Evolutionary conservation across 2,888 invertebrate species (phyloP).

Genomic region (Stomorhina lunata): DNA sequence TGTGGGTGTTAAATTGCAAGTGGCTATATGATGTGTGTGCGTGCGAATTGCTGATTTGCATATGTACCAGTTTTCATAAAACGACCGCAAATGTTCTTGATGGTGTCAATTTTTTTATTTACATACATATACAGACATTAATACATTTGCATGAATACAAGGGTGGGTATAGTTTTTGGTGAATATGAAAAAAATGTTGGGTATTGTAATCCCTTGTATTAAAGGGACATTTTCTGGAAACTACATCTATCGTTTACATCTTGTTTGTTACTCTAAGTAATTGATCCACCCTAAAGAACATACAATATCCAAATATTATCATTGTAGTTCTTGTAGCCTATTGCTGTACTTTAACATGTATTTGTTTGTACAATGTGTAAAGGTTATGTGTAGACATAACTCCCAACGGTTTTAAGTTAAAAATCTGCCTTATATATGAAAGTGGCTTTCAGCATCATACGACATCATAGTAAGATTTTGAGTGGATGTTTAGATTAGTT

Average conservation of each 20-base stretch:
- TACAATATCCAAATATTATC: not conserved
- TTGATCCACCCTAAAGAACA: not conserved
- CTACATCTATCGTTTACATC: too few relatives aligned
- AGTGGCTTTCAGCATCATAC: too few relatives aligned
- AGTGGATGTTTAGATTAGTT: too few relatives aligned
- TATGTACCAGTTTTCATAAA: not conserved
- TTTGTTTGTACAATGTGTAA: constrained; percentile 4
- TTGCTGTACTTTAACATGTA: not conserved
- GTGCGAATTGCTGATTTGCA: not conserved
- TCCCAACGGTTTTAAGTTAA: too few relatives aligned
- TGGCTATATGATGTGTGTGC: not conserved
- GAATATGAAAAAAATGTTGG: too few relatives aligned
- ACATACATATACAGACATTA: too few relatives aligned
- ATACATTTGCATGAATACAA: too few relatives aligned
- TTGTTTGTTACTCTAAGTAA: not conserved
- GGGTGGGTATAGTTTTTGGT: too few relatives aligned
- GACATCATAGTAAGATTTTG: too few relatives aligned
- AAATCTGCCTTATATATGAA: too few relatives aligned
- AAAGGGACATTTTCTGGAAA: too few relatives aligned
- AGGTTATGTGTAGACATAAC: not conserved
- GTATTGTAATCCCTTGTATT: too few relatives aligned
- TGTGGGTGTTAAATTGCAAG: not conserved
- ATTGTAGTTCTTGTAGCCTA: not conserved
- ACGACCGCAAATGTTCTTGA: constrained; percentile 14
- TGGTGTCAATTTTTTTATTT: not conserved